Evolutionary conservation across 92 coral and sea anemone species (phyloP).

Genomic region (Parazoanthus swiftii): DNA sequence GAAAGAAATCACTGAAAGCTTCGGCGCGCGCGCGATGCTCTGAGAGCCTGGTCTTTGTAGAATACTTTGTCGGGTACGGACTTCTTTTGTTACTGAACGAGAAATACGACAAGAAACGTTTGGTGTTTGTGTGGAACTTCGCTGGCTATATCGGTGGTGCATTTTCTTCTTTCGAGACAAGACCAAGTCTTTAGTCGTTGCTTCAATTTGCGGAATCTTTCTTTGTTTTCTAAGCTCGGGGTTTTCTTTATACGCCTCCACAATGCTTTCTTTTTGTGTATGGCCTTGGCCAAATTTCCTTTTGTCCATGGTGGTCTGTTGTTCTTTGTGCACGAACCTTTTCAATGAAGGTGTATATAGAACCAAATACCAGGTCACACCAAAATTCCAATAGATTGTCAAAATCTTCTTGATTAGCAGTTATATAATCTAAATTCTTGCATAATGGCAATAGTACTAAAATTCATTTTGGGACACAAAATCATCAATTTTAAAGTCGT

Average conservation of each 20-base stretch:
- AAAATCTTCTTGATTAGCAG: too few species aligned
- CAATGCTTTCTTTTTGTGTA: background rate
- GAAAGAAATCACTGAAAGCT: background rate
- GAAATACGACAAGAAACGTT: background rate
- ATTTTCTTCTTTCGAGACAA: conserved; percentile 1
- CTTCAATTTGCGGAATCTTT: too few species aligned
- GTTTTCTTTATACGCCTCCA: background rate
- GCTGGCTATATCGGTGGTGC: background rate
- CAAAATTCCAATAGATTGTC: background rate
- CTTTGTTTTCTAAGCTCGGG: too few species aligned
- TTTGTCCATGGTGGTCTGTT: background rate
- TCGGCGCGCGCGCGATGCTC: conserved; percentile 39
- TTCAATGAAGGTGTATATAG: background rate
- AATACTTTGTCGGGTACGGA: background rate
- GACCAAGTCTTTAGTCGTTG: background rate
- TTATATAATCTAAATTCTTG: too few species aligned
- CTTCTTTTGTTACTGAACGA: conserved; percentile 3
- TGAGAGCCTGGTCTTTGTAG: background rate
- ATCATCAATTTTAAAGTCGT: too few species aligned
- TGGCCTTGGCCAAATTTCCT: background rate
- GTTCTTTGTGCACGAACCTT: background rate
- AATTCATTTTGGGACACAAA: too few species aligned
- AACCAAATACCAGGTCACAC: background rate
- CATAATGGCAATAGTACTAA: too few species aligned
- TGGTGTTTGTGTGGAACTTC: background rate